Base-by-base conservation (phyloP, 1,140 invertebrate species). In the Heterodera schachtii region DNA sequence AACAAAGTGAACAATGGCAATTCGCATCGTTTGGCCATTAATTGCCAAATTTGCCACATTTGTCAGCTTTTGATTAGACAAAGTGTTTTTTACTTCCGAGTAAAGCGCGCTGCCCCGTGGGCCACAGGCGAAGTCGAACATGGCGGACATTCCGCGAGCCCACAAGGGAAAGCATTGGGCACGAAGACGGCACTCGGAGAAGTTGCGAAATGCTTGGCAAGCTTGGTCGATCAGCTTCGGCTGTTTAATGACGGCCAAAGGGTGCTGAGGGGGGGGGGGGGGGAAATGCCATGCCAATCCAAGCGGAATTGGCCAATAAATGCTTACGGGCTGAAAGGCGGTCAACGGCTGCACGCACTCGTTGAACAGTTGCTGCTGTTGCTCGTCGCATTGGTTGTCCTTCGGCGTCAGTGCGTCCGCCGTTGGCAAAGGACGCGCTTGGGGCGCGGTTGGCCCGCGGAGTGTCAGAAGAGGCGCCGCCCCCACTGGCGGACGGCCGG, bases 71-170 rank as follows among this genome's bases (percentile, higher is more conserved):
- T 43, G 1, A 64, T 44, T 7, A 0, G 76, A 0, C 67, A 2
- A 70, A 21, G 0, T 8, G 41, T 46, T 78, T 49, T 81, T 47
- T 8, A 87, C 85, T 41, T 85, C 49, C 44, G 41, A 69, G 79
- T 88, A 89, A 66, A 78, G 66, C 19, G 80, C 66, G 73, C 84
- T 77, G 19, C 87, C 87, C 52, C 83, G 83, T 49, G 47, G 57
- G 8, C 84, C 86, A 75, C 87, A 89, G 21, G 87, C 88, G 75
- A 78, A 89, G 41, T 85, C 87, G 60, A 89, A 89, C 87, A 89
- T 89, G 21, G 87, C 87, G 46, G 75, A 60, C 88, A 89, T 90
- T 82, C 87, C 87, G 19, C 81, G 77, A 19, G 87, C 88, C 87
- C 87, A 89, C 31, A 84, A 57, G 70, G 85, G 76, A 76, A 64